Percentiles rank a stretch among this genome's conserved stretches.
Conservation (phyloP, 2,113 vertebrate genomes). For the Phaethon lepturus region DNA sequence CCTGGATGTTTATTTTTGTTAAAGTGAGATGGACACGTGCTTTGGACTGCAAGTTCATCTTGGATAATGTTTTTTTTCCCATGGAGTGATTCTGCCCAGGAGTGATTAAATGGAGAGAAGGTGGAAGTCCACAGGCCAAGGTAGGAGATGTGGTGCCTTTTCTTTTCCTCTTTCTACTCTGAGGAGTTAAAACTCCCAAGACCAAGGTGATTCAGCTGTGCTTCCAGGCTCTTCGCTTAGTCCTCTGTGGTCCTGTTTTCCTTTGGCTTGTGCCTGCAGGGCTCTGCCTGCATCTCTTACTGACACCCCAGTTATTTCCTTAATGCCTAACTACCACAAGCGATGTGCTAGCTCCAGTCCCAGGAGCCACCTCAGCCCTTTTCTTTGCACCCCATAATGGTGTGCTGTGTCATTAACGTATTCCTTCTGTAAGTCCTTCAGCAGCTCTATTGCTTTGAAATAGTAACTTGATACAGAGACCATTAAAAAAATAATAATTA, state of each 20-base stretch:
- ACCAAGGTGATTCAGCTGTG: rapidly evolving
- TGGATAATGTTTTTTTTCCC: neutral
- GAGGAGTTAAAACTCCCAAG: rapidly evolving
- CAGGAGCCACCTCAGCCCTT: neutral
- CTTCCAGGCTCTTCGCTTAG: neutral
- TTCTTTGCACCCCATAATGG: rapidly evolving
- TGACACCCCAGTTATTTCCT: neutral
- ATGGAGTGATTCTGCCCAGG: neutral
- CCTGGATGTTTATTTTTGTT: neutral
- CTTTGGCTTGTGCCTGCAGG: neutral
- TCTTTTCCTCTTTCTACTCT: rapidly evolving
- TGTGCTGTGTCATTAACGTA: neutral
- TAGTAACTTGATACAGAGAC: neutral
- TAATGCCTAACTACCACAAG: too few species aligned
- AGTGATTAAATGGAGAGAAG: neutral
- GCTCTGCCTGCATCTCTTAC: neutral
- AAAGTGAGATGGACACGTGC: rapidly evolving
- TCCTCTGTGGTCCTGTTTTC: neutral
- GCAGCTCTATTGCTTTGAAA: neutral
- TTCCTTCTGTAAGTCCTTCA: neutral
- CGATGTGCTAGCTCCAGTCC: neutral
- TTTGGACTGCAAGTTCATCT: neutral
- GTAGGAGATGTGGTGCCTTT: neutral
- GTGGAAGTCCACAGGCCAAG: neutral
- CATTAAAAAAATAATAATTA: neutral